Conservation (phyloP, 2,797 vertebrate genomes). For the Xerus rutilus region DNA sequence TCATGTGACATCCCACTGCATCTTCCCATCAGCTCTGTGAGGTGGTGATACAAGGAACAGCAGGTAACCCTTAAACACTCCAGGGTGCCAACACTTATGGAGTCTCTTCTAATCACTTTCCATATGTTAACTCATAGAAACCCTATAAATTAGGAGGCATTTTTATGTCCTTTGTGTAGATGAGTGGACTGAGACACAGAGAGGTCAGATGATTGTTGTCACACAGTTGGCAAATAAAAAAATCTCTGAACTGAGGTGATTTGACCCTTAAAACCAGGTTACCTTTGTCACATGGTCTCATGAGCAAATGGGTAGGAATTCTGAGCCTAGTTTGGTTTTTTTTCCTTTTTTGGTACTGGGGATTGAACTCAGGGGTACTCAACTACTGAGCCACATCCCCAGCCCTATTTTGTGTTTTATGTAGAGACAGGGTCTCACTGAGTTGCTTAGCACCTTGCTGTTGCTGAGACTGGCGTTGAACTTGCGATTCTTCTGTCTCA, state of each 20-base stretch:
- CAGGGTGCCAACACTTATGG: neutral
- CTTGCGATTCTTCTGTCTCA: no score
- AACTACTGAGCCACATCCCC: no score
- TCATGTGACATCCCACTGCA: neutral
- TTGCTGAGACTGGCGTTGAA: no score
- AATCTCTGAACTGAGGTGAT: neutral
- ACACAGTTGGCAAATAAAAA: neutral
- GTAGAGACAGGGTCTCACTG: no score
- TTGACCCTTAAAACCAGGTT: no score
- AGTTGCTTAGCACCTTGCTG: no score
- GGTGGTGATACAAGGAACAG: neutral
- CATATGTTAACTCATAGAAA: neutral
- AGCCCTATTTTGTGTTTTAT: no score
- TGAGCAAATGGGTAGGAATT: neutral
- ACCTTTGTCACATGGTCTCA: neutral
- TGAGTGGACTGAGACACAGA: neutral
- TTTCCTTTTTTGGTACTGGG: no score
- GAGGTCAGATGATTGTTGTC: neutral
- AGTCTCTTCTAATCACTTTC: neutral
- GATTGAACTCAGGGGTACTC: no score
- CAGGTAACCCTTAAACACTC: neutral
- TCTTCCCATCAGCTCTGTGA: neutral
- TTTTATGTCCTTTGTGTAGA: neutral
- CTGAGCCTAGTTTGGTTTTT: neutral
- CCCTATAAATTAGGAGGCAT: neutral